Evolutionary conservation across 2,113 vertebrate genomes (phyloP).

Genomic region (Turdus rufiventris): DNA sequence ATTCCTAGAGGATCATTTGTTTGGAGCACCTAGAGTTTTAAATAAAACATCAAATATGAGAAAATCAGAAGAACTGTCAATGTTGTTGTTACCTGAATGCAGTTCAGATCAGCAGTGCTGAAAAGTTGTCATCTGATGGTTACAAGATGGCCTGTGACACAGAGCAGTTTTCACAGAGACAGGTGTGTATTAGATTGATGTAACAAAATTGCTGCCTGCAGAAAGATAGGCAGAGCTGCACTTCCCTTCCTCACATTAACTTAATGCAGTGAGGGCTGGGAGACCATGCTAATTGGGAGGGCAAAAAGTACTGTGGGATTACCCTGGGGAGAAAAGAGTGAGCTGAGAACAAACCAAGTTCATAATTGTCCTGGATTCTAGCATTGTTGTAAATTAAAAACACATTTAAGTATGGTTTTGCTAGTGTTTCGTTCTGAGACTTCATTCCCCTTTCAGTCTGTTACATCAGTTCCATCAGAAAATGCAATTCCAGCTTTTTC

Average conservation of each 20-base stretch:
- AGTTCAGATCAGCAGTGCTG: neutral
- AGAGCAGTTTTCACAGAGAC: neutral
- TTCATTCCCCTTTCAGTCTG: neutral
- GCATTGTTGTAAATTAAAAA: neutral
- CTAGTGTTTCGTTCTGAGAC: neutral
- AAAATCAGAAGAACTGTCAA: slow-evolving; percentile 5
- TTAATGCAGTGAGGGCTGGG: neutral
- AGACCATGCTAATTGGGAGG: neutral
- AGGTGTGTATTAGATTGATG: slow-evolving; percentile 37
- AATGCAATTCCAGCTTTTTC: neutral
- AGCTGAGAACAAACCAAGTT: neutral
- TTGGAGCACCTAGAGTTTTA: slow-evolving; percentile 5
- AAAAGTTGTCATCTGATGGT: slow-evolving; percentile 12
- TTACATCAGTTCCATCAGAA: neutral
- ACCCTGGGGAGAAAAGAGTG: neutral
- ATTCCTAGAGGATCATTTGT: neutral
- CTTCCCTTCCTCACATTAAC: neutral
- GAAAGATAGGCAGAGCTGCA: neutral
- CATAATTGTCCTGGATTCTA: neutral
- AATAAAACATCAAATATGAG: slow-evolving; percentile 20
- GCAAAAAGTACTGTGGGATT: neutral
- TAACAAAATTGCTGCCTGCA: slow-evolving; percentile 23
- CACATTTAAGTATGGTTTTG: neutral
- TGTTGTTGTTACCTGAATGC: neutral
- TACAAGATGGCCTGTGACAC: slow-evolving; percentile 1